Evolutionary conservation across 2,888 invertebrate genomes (phyloP), one percentile per base, ranked within the genome.

Genomic region (Hydropsyche betteni): DNA sequence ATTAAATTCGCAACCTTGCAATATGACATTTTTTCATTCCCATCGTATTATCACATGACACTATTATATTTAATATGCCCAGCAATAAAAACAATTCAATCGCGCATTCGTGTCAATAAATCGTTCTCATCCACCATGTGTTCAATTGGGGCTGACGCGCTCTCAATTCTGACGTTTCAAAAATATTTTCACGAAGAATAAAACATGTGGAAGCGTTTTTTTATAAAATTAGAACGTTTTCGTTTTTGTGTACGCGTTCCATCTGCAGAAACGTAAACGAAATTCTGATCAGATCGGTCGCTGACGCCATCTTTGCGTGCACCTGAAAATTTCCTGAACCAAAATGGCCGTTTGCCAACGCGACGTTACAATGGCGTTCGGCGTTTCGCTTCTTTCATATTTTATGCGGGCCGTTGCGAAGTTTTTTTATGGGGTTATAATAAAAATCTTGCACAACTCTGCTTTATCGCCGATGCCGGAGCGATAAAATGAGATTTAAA

Each of bases 141-240:
- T 24, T 64, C 34, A 33, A 64, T 64, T 64, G 64, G n/a, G 34
- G 24, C 64, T 64, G 64, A 64, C 36, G n/a, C 36, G 36, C 34
- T 64, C 36, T 64, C 36, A 64, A 36, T 24, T 24, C 24, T 24
- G 24, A 24, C 24, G 24, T 24, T 24, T 24, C 24, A 2, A 24
- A 24, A 24, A 24, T 24, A 24, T 24, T 24, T 24, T 2, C 24
- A 24, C 24, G 24, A 24, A 24, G 24, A 24, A 24, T 24, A 24
- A n/a, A 24, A 24, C 24, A 24, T 2, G 24, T 24, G 24, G 24
- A 24, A 24, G 1, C 24, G 24, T 2, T 24, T 2, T n/a, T 2
- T 2, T 24, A 24, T 24, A 24, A 24, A 24, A 24, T 24, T 24
- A 24, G 24, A 24, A 24, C 24, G 1, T 24, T 24, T 24, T 24